Percentiles rank a stretch among this genome's conserved stretches.
Evolutionary conservation across 2,113 vertebrate species (phyloP).

Genomic region (Vombatus ursinus): DNA sequence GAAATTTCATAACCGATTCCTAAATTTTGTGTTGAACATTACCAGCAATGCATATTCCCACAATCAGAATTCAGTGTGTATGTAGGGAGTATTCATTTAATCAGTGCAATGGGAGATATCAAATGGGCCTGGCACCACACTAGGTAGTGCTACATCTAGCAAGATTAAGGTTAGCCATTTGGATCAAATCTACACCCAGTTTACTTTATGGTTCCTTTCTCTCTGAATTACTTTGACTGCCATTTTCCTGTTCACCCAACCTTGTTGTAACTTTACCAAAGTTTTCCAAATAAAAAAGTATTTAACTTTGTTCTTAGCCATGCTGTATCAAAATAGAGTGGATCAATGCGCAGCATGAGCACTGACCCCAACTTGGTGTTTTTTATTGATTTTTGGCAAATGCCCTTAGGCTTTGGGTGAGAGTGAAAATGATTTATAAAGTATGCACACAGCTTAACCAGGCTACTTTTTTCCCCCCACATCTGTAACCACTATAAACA

Average conservation of each 20-base stretch:
- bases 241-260: slow-evolving; percentile 31
- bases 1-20: neutral
- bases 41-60: neutral
- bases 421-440: slow-evolving; percentile 78
- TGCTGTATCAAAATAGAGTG: slow-evolving; percentile 80
- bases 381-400: slow-evolving; percentile 75
- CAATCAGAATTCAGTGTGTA: slow-evolving; percentile 37
- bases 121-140: slow-evolving; percentile 11
- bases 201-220: neutral
- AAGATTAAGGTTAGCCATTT: neutral
- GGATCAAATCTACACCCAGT: neutral
- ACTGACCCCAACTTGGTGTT: slow-evolving; percentile 61
- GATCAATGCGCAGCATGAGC: slow-evolving; percentile 76
- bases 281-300: slow-evolving; percentile 73
- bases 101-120: neutral
- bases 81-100: neutral
- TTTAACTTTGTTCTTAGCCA: slow-evolving; percentile 75
- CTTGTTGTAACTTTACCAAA: slow-evolving; percentile 68
- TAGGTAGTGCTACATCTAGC: neutral
- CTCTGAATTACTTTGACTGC: slow-evolving; percentile 1
- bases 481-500: slow-evolving; percentile 48
- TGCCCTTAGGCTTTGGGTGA: slow-evolving; percentile 64
- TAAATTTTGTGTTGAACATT: slow-evolving; percentile 37
- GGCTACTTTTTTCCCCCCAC: slow-evolving; percentile 28
- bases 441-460: slow-evolving; percentile 66